Evolutionary conservation across 2,888 invertebrate species (phyloP).

Genomic region (Idaea straminata): DNA sequence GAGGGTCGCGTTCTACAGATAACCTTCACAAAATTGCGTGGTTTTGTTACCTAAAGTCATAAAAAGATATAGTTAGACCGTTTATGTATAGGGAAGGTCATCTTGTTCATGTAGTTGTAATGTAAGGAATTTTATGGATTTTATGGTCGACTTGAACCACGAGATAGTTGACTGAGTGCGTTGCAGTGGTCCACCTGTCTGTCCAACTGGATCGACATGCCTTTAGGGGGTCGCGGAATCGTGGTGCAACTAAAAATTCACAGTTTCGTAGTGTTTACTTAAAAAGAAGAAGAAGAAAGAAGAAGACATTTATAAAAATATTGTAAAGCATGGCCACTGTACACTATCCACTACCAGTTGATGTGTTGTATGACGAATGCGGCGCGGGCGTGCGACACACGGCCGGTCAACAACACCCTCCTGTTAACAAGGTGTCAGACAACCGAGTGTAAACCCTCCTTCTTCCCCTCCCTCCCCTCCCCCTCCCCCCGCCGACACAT

Average conservation of each 20-base stretch:
- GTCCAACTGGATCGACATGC: no score
- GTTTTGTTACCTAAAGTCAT: no score
- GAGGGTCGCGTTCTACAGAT: no score
- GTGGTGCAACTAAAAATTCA: no score
- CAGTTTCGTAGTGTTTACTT: no score
- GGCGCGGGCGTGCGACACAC: conserved; percentile 15
- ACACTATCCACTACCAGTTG: neutral
- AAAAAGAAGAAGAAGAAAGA: no score
- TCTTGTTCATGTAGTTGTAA: neutral
- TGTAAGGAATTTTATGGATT: neutral
- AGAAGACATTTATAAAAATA: no score
- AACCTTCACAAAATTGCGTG: no score
- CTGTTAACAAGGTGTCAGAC: conserved; percentile 12
- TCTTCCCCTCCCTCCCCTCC: no score
- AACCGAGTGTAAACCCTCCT: neutral
- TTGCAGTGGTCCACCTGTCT: no score
- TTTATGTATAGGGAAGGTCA: neutral
- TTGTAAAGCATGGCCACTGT: neutral
- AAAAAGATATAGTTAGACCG: neutral
- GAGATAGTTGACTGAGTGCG: neutral
- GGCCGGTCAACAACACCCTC: conserved; percentile 21
- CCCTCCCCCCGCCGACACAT: no score
- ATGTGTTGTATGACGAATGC: conserved; percentile 7
- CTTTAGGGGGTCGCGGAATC: no score
- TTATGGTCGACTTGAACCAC: neutral